Percentiles rank a stretch among this genome's conserved stretches.
Evolutionary conservation across 2,888 invertebrate genomes (phyloP).

Genomic region (Prenolepis imparis): DNA sequence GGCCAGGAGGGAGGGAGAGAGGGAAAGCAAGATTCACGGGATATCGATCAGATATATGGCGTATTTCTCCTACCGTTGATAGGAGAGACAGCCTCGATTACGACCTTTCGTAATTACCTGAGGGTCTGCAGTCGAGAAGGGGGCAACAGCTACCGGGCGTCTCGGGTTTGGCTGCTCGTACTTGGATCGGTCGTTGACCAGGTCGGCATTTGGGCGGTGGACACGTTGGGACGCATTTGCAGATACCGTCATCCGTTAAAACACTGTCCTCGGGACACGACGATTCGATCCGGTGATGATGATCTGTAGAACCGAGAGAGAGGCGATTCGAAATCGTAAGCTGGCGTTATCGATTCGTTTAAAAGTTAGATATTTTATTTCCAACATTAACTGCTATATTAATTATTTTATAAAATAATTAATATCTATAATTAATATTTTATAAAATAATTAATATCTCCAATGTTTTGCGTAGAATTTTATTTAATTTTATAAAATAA

Average conservation of each 20-base stretch:
- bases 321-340: not conserved
- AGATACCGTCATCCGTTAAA: constrained; percentile 79
- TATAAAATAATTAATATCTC: too few relatives aligned
- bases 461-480: constrained; percentile 3
- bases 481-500: not conserved
- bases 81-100: constrained; percentile 54
- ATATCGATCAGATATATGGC: constrained; percentile 60
- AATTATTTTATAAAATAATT: not conserved
- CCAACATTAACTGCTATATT: not conserved
- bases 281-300: constrained; percentile 24
- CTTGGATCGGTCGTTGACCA: constrained; percentile 79
- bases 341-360: not conserved
- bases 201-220: constrained; percentile 78
- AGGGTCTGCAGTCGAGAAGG: constrained; percentile 82
- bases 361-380: not conserved
- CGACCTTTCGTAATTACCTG: constrained; percentile 77
- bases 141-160: constrained; percentile 82
- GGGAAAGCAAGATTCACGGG: constrained; percentile 35
- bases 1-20: not conserved
- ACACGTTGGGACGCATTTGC: constrained; percentile 82
- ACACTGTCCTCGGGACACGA: constrained; percentile 82
- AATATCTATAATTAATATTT: not conserved
- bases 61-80: constrained; percentile 51
- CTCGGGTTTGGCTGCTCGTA: constrained; percentile 77
- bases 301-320: constrained; percentile 36